A percentile compares a stretch with the other conserved stretches of the same genome.
Conservation (phyloP, 2,797 vertebrate species). For the Cuniculus paca region DNA sequence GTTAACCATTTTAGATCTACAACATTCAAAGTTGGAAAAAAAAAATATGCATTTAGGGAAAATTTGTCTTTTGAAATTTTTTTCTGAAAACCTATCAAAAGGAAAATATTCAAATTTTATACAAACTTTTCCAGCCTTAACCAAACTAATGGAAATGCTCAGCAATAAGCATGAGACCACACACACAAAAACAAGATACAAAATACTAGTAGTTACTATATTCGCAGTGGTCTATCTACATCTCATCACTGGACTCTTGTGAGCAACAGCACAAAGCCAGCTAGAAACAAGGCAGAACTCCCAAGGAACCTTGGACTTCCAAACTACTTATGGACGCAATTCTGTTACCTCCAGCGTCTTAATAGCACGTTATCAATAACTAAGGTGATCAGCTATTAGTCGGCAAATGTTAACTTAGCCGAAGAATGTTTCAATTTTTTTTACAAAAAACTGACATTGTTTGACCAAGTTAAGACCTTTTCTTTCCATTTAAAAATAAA, state of each 20-base stretch:
- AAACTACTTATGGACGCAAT: not conserved
- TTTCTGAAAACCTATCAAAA: conserved; percentile 10
- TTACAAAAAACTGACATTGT: conserved; percentile 35
- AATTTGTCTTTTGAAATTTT: not conserved
- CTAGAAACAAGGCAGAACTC: not conserved
- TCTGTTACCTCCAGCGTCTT: not conserved
- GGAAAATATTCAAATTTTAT: conserved; percentile 41
- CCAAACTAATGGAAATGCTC: conserved; percentile 45
- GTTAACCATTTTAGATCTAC: conserved; percentile 24
- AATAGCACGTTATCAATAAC: not conserved
- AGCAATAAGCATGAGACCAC: conserved; percentile 35
- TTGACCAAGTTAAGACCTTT: conserved; percentile 14
- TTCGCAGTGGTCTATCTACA: not conserved
- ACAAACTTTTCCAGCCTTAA: conserved; percentile 28
- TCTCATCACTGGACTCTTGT: not conserved
- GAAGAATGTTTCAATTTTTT: conserved; percentile 45
- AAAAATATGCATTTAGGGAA: not conserved
- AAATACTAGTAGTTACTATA: conserved; percentile 4
- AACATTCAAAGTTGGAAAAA: not conserved
- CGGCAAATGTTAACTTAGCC: conserved; percentile 33
- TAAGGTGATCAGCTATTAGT: not conserved
- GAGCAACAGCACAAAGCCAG: not conserved
- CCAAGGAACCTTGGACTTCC: not conserved
- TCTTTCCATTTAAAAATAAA: conserved; percentile 10
- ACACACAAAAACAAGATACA: conserved; percentile 46